These are phyloP conservation scores for Sylvietta virens DNA, from an alignment of 2,113 vertebrate species.

Conservation along the genomic window DNA sequence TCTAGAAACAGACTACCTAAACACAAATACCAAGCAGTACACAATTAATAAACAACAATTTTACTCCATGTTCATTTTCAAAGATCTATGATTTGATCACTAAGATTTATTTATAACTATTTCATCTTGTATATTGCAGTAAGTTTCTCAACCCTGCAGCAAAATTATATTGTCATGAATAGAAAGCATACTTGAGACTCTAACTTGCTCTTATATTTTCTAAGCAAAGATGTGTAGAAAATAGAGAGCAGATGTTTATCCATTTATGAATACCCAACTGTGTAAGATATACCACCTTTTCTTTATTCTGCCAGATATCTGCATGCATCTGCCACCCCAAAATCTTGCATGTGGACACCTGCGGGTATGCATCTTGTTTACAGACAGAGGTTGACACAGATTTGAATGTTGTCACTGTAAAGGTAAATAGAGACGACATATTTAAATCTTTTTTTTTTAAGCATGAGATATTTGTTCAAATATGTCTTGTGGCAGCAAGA, in stretches of 20 bases:
- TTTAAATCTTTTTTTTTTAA: neutral
- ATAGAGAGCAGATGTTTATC: neutral
- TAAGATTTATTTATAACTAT: neutral
- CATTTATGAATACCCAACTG: neutral
- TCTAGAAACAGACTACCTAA: neutral
- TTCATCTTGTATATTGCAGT: neutral
- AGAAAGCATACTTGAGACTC: conserved; percentile 29
- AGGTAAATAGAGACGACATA: neutral
- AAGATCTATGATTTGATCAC: neutral
- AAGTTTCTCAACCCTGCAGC: neutral
- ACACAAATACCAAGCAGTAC: neutral
- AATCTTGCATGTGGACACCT: neutral
- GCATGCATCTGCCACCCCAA: neutral
- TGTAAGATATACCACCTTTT: neutral
- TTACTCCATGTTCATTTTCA: neutral
- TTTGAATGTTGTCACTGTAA: neutral
- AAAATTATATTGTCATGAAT: conserved; percentile 26
- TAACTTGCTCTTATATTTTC: conserved; percentile 15
- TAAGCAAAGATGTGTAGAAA: neutral
- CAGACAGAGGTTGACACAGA: neutral
- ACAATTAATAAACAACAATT: neutral
- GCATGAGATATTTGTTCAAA: neutral
- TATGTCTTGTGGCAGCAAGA: neutral
- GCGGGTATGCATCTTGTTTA: neutral
- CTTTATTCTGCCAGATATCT: neutral